These are phyloP conservation scores for Euplagia quadripunctaria DNA, from an alignment of 2,888 invertebrate genomes.

Conservation along the genomic window DNA sequence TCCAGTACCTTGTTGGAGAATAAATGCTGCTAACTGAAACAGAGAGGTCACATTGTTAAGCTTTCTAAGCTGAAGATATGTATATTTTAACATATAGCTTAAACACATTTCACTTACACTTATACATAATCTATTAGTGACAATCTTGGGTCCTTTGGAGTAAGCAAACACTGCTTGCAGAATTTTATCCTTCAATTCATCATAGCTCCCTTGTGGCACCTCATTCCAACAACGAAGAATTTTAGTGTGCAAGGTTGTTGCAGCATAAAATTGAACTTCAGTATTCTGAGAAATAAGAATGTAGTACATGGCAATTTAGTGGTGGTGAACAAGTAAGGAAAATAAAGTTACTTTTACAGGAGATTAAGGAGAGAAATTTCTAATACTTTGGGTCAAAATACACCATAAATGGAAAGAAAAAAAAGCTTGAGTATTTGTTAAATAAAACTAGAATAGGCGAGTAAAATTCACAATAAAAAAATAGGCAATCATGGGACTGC, in stretches of 20 bases:
- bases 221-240: constrained; percentile 95
- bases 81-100: not conserved
- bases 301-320: not conserved
- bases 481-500: too few species aligned
- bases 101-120: constrained; percentile 89
- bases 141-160: constrained; percentile 94
- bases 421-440: not conserved
- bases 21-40: constrained; percentile 93
- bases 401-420: not conserved
- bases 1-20: constrained; percentile 90
- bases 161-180: constrained; percentile 92
- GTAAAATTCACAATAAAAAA: not conserved
- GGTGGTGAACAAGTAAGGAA: not conserved
- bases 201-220: constrained; percentile 93
- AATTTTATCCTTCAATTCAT: constrained; percentile 92
- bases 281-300: constrained; percentile 87
- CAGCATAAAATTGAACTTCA: constrained; percentile 98
- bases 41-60: constrained; percentile 9
- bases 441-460: not conserved
- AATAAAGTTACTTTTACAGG: not conserved
- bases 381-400: not conserved
- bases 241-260: constrained; percentile 95
- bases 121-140: constrained; percentile 95
- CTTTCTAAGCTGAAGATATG: not conserved
- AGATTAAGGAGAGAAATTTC: not conserved